Evolutionary conservation across 2,113 vertebrate species (phyloP).

Genomic region (Nerophis ophidion): DNA sequence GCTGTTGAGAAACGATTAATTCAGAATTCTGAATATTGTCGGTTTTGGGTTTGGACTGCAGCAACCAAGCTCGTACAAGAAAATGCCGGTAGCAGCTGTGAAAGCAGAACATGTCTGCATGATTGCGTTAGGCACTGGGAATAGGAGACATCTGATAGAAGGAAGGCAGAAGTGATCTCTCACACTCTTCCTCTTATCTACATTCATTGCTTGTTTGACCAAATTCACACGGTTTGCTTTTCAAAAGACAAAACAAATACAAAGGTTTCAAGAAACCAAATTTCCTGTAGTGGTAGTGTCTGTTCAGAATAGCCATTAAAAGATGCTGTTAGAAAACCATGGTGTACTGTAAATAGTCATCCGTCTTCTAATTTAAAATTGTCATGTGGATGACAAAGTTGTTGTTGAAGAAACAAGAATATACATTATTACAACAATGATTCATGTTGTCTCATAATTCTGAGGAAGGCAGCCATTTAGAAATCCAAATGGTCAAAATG

Average conservation of each 20-base stretch:
- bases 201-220: slow-evolving; percentile 22
- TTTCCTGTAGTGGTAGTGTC: not conserved
- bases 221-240: slow-evolving; percentile 4
- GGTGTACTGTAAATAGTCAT: not conserved
- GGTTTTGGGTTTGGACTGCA: not conserved
- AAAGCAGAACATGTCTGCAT: slow-evolving; percentile 15
- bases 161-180: slow-evolving; percentile 35
- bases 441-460: slow-evolving; percentile 1
- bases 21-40: slow-evolving; percentile 10
- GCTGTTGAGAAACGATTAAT: slow-evolving; percentile 8
- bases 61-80: slow-evolving; percentile 4
- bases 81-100: slow-evolving; percentile 28
- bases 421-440: not conserved
- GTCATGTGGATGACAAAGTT: not conserved
- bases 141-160: slow-evolving; percentile 26
- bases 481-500: not conserved
- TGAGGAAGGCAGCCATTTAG: not conserved
- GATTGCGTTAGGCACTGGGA: slow-evolving; percentile 26
- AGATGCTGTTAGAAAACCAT: not conserved
- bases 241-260: not conserved
- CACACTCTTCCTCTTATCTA: slow-evolving; percentile 39
- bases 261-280: slow-evolving; percentile 6
- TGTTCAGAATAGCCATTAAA: slow-evolving; percentile 3
- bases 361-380: slow-evolving; percentile 1
- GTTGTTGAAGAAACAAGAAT: not conserved